Base-by-base conservation (phyloP, 2,113 vertebrate species). In the Cyrtonyx montezumae region DNA sequence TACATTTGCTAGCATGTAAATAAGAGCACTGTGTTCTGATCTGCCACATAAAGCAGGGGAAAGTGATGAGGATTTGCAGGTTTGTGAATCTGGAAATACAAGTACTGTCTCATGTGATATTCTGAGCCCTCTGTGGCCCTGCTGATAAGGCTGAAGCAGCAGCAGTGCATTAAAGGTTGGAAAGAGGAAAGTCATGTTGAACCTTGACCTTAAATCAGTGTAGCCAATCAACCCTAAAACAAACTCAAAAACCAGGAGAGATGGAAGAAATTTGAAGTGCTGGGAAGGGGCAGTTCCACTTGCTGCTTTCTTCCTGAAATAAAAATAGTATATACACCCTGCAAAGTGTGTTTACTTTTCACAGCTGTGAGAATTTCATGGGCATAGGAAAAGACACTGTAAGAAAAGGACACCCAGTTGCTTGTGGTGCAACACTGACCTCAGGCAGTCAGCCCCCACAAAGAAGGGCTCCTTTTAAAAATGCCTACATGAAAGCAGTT, bases 211-310 rank as follows among this genome's bases (percentile, higher is more conserved):
- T 59, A 66, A 45, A 46, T 76, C 65, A 76, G 30, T 84, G 36
- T 49, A 81, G 66, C 37, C 8, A 15, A 3, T 80, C 45, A 83
- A 13, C 53, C 36, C 5, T 66, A 66, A 77, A 13, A 56, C 2
- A 59, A 84, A 87, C 74, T 65, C 22, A 84, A 69, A 88, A 90
- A 23, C 34, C 32, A 56, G 5, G 84, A 71, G 56, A 92, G 94
- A 74, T 45, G 62, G 0, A 28, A 84, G 84, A 89, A 56, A 51
- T 78, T 18, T 68, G 61, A 48, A 94, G 73, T 42, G 45, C 69
- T 91, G n/a, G 66, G 79, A 91, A 85, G 88, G 73, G 82, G 73
- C 71, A 91, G 79, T 76, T 88, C 90, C 21, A 53, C 73, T 92
- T 90, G 69, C 91, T 83, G 68, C 55, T n/a, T 49, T 37, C 67